Percentiles rank a stretch among this genome's conserved stretches.
These are phyloP conservation scores for Andrena haemorrhoa DNA, from an alignment of 2,888 invertebrate species.

Conservation along the genomic window DNA sequence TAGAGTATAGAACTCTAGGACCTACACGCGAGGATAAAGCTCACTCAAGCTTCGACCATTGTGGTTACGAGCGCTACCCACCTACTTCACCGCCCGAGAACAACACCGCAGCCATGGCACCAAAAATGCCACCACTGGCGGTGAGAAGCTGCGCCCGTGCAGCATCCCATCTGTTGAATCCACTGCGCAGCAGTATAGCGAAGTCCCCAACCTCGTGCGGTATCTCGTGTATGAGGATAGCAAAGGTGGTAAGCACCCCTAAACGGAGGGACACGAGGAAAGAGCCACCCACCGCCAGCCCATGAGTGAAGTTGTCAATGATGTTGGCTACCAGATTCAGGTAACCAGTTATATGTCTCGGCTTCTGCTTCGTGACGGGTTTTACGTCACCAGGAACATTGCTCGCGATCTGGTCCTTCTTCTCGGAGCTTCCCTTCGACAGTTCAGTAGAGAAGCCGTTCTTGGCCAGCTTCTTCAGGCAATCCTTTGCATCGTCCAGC, in stretches of 20 bases:
- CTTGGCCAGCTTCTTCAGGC: constrained; percentile 58
- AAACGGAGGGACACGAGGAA: constrained; percentile 96
- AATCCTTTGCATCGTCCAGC: constrained; percentile 47
- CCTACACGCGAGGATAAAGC: too few relatives aligned
- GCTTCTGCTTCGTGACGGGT: constrained; percentile 58
- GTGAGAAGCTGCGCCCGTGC: constrained; percentile 97
- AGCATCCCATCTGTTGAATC: constrained; percentile 97
- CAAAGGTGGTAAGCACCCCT: constrained; percentile 96
- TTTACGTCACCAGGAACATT: neutral
- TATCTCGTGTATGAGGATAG: constrained; percentile 96
- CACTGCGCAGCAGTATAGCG: constrained; percentile 96
- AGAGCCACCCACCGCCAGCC: constrained; percentile 98
- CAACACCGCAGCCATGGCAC: constrained; percentile 94
- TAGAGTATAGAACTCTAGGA: neutral
- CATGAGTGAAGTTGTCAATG: constrained; percentile 99
- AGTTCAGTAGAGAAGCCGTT: constrained; percentile 39
- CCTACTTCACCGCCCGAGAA: constrained; percentile 94
- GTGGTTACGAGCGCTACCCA: constrained; percentile 80
- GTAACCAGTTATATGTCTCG: constrained; percentile 90
- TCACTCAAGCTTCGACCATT: neutral
- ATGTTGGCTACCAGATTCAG: constrained; percentile 98
- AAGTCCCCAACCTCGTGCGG: constrained; percentile 99
- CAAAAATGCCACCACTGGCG: constrained; percentile 94
- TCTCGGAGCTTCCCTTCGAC: constrained; percentile 55
- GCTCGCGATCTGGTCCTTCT: neutral